These are phyloP conservation scores for Zelleria hepariella DNA, from an alignment of 2,888 invertebrate species.

Conservation along the genomic window DNA sequence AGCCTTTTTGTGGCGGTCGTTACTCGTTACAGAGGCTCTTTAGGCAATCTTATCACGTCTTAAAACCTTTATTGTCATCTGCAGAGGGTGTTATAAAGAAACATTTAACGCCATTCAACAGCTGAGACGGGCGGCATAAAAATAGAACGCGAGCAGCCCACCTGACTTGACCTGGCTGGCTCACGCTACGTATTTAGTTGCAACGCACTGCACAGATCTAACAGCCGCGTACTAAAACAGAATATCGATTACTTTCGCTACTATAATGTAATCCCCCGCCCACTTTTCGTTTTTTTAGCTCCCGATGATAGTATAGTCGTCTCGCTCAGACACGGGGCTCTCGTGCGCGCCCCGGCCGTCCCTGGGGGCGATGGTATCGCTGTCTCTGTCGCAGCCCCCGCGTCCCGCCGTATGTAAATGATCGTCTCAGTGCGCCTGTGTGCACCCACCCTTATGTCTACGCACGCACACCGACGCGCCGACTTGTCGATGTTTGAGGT, in stretches of 20 bases:
- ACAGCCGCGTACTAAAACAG: slow-evolving; percentile 70
- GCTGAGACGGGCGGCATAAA: slow-evolving; percentile 5
- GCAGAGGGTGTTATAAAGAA: not conserved
- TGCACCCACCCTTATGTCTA: slow-evolving; percentile 40
- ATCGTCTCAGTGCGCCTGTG: slow-evolving; percentile 59
- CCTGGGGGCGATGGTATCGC: slow-evolving; percentile 26
- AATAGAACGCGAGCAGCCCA: slow-evolving; percentile 2
- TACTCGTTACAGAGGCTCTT: not conserved
- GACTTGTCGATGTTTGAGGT: slow-evolving; percentile 44
- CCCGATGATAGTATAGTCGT: slow-evolving; percentile 63
- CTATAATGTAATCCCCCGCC: slow-evolving; percentile 74
- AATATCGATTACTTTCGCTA: slow-evolving; percentile 75
- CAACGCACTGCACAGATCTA: slow-evolving; percentile 60
- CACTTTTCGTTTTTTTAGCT: slow-evolving; percentile 69
- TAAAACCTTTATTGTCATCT: not conserved
- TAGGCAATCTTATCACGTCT: not conserved
- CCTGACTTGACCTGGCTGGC: slow-evolving; percentile 43
- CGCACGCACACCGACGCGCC: slow-evolving; percentile 31
- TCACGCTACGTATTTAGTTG: slow-evolving; percentile 60
- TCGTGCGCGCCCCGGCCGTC: slow-evolving; percentile 38
- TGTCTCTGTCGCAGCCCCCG: slow-evolving; percentile 34
- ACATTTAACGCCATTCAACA: not conserved
- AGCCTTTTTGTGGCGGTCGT: not conserved
- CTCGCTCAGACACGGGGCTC: slow-evolving; percentile 46
- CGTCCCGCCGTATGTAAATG: slow-evolving; percentile 68